Conservation (phyloP, 1,140 invertebrate species). For the Sipha flava region DNA sequence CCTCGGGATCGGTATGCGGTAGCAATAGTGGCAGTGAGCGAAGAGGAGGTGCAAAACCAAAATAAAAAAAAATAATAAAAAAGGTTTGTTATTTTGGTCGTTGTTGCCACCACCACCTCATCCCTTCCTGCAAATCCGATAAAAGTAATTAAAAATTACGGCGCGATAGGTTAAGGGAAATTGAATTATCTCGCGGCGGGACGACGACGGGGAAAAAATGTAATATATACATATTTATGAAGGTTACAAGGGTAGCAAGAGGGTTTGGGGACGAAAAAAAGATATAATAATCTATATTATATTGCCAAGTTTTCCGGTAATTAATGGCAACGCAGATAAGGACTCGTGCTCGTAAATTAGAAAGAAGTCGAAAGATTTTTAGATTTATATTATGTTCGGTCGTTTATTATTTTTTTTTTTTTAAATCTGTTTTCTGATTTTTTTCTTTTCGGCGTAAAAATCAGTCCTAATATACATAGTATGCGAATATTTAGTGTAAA, state of each 20-base stretch:
- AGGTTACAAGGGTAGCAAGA: neutral
- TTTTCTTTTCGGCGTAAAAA: neutral
- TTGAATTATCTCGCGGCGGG: constrained; percentile 31
- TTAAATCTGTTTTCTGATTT: neutral
- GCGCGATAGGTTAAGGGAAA: constrained; percentile 32
- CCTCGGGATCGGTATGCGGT: neutral
- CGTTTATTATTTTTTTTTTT: constrained; percentile 4
- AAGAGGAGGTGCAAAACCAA: neutral
- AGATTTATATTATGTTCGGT: constrained; percentile 7
- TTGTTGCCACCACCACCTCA: neutral
- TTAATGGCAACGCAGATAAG: constrained; percentile 29
- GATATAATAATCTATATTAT: constrained; percentile 21
- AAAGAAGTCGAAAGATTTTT: constrained; percentile 27
- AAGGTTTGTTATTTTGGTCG: constrained; percentile 26
- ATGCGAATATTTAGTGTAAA: neutral
- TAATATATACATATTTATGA: constrained; percentile 24
- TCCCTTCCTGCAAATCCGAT: neutral
- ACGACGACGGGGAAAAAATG: neutral
- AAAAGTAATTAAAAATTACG: constrained; percentile 33
- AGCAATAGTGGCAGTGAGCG: too few species aligned
- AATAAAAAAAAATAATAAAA: constrained; percentile 16
- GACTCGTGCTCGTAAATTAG: constrained; percentile 14
- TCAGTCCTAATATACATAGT: neutral
- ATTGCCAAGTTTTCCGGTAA: constrained; percentile 31
- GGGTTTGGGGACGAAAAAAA: neutral